These are phyloP conservation scores for Callaeas wilsoni DNA, from an alignment of 2,113 vertebrate genomes.

Conservation along the genomic window DNA sequence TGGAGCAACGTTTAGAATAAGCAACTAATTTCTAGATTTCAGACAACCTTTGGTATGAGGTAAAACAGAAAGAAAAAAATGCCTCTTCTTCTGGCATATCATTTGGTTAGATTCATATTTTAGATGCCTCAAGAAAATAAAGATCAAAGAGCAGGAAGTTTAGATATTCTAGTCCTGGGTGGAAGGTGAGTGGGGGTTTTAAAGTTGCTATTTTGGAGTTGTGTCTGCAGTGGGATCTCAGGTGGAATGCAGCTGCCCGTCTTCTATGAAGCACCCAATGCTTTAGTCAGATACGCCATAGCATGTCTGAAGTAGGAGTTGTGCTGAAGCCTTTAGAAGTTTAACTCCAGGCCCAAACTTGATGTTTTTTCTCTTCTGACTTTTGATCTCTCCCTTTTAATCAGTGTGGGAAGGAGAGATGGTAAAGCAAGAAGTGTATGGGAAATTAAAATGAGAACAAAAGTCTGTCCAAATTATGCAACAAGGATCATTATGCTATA, in stretches of 20 bases:
- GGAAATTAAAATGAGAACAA: conserved; percentile 70
- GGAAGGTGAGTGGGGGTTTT: not conserved
- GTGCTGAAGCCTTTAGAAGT: conserved; percentile 12
- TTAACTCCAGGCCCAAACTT: conserved; percentile 23
- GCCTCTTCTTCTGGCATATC: not conserved
- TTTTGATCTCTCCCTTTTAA: conserved; percentile 49
- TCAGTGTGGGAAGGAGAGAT: conserved; percentile 40
- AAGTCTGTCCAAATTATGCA: conserved; percentile 71
- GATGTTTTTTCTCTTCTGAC: not conserved
- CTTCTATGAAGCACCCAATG: not conserved
- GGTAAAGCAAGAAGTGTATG: conserved; percentile 44
- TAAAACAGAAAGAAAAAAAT: not conserved
- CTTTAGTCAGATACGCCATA: not conserved
- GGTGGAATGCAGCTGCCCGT: not conserved
- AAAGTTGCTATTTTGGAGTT: not conserved
- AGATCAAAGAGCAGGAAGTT: not conserved
- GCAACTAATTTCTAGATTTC: not conserved
- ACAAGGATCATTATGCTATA: conserved; percentile 66
- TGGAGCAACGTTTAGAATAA: not conserved
- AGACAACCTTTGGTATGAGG: not conserved
- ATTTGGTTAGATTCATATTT: not conserved
- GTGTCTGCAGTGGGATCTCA: not conserved
- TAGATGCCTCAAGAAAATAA: not conserved
- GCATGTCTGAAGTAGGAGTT: not conserved
- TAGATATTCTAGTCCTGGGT: not conserved